Percentiles rank a stretch among this genome's conserved stretches.
Conservation (phyloP, 2,113 vertebrate species). For the Indri indri region DNA sequence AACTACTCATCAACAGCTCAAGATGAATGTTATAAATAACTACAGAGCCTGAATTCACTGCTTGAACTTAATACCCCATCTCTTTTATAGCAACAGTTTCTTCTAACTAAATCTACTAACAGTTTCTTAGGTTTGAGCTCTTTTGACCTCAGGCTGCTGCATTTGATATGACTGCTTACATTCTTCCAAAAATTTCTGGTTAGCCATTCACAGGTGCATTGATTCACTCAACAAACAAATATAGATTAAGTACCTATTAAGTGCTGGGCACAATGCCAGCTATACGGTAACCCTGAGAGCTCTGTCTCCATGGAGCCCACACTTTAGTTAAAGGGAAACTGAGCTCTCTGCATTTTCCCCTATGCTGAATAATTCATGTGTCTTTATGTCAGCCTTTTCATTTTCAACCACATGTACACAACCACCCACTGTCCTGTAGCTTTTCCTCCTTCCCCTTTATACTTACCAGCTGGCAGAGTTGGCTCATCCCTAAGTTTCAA, state of each 20-base stretch:
- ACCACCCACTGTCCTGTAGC: not conserved
- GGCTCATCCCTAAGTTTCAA: not conserved
- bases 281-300: not conserved
- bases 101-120: not conserved
- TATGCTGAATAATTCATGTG: conserved; percentile 20
- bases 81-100: conserved; percentile 19
- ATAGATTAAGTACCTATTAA: conserved; percentile 48
- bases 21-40: not conserved
- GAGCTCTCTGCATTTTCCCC: not conserved
- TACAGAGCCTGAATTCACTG: not conserved
- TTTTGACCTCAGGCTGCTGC: not conserved
- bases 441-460: not conserved
- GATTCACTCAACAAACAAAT: conserved; percentile 49
- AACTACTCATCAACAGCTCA: not conserved
- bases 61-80: not conserved
- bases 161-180: not conserved
- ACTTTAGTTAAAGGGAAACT: conserved; percentile 23
- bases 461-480: not conserved
- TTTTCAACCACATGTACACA: not conserved
- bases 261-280: conserved; percentile 33
- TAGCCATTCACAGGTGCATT: not conserved
- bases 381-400: not conserved
- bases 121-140: not conserved
- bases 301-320: not conserved
- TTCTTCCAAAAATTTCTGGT: conserved; percentile 9